These are phyloP conservation scores for Synanthedon myopaeformis DNA, from an alignment of 2,888 invertebrate genomes.

Conservation along the genomic window DNA sequence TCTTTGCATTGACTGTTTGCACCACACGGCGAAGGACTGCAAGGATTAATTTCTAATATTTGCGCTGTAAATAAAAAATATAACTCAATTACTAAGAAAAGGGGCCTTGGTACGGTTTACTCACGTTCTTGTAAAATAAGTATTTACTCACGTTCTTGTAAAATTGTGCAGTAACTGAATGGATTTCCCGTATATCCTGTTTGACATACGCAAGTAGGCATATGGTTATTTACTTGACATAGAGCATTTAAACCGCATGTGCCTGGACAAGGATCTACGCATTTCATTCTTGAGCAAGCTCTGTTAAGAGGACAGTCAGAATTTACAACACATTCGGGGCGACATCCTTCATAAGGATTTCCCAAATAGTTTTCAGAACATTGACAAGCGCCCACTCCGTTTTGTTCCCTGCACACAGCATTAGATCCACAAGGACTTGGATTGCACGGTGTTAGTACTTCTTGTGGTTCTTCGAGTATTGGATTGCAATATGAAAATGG, in stretches of 20 bases:
- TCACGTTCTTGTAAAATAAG: not conserved
- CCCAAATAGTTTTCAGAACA: slow-evolving; percentile 76
- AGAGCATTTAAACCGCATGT: slow-evolving; percentile 80
- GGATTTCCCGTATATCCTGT: slow-evolving; percentile 77
- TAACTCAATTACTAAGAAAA: not conserved
- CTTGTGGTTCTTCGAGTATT: slow-evolving; percentile 38
- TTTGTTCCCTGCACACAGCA: slow-evolving; percentile 71
- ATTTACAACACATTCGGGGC: slow-evolving; percentile 80
- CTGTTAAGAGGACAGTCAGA: slow-evolving; percentile 78
- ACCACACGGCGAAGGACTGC: slow-evolving; percentile 75
- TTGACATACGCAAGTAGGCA: slow-evolving; percentile 78
- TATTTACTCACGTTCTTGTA: slow-evolving; percentile 52
- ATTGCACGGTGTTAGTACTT: slow-evolving; percentile 71
- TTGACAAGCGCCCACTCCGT: slow-evolving; percentile 75
- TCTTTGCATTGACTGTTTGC: slow-evolving; percentile 82
- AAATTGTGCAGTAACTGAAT: slow-evolving; percentile 69
- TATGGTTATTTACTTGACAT: slow-evolving; percentile 81
- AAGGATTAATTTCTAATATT: slow-evolving; percentile 37
- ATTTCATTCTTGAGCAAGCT: slow-evolving; percentile 80
- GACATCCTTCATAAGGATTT: slow-evolving; percentile 82
- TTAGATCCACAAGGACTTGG: slow-evolving; percentile 76
- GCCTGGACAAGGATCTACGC: slow-evolving; percentile 83
- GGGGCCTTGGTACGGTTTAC: not conserved
- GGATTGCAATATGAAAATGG: slow-evolving; percentile 77
- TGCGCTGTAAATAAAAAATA: slow-evolving; percentile 30